A percentile compares a stretch with the other conserved stretches of the same genome.
Conservation (phyloP, 2,113 vertebrate species). For the Salminus brasiliensis region DNA sequence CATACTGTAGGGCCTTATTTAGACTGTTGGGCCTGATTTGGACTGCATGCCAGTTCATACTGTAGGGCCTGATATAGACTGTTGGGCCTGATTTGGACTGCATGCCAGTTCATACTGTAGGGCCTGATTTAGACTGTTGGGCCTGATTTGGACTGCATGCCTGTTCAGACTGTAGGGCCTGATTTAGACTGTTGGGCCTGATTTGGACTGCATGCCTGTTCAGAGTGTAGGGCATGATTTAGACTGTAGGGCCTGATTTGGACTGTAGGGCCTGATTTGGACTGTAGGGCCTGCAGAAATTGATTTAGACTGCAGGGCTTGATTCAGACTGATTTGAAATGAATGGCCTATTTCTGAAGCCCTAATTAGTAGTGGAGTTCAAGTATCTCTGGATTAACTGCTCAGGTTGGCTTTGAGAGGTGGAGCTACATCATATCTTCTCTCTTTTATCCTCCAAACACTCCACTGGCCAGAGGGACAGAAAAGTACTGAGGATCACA, state of each 20-base stretch:
- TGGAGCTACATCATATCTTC: neutral
- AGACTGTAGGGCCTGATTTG: neutral
- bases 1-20: neutral
- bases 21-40: neutral
- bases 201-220: no score
- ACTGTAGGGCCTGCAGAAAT: neutral
- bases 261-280: neutral
- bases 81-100: neutral
- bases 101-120: neutral
- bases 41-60: neutral
- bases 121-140: neutral
- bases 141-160: neutral
- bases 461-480: neutral
- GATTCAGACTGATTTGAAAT: neutral
- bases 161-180: neutral
- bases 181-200: neutral
- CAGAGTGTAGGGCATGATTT: conserved; percentile 7
- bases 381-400: conserved; percentile 9
- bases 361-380: neutral
- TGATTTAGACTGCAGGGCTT: neutral
- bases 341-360: no score
- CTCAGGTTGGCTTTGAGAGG: neutral
- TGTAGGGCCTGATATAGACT: neutral
- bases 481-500: neutral
- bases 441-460: conserved; percentile 15